Base-by-base conservation (phyloP, 2,888 invertebrate genomes). In the Agonopterix heracliana region DNA sequence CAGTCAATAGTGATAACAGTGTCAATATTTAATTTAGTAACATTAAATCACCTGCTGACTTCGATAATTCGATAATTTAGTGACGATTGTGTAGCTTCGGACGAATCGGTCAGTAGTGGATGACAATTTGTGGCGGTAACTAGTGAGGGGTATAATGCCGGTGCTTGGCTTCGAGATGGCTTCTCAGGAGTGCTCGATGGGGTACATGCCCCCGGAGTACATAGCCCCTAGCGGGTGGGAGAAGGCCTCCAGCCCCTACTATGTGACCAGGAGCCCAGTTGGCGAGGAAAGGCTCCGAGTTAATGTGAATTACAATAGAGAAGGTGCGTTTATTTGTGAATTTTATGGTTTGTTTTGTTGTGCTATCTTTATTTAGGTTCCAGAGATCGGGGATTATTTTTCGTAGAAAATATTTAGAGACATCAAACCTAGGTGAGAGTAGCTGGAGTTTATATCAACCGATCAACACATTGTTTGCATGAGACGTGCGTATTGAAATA, bases 141-240 rank as follows among this genome's bases (percentile, higher is more conserved):
- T 69, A 43, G 45, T 46, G 58, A 63, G 63, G 60, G 57, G 58
- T 60, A 87, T 80, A 62, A 88, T 88, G 87, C 87, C 85, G 63
- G 84, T 78, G 68, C 72, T 82, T 49, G 81, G 83, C 13, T 77
- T 67, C 78, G 80, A 79, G 51, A 75, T 70, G 68, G 60, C 75
- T 56, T 71, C 82, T 45, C 82, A 84, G 66, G 83, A 86, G 57
- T 81, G 76, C 61, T 64, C 74, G 50, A 64, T 77, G 74, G 73
- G 77, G 50, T 85, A 77, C 61, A 57, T 71, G 40, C 51, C 66
- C 41, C 61, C 74, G 42, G 82, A 81, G 44, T 38, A 44, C 26
- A 9, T 40, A 9, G 13, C 36, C 12, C 41, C 47, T 2, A 38
- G 36, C 26, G 43, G 36, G 12, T 87, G 87, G 87, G 83, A 84